These are phyloP conservation scores for Ichneumon xanthorius DNA, from an alignment of 2,888 invertebrate species.

Conservation along the genomic window DNA sequence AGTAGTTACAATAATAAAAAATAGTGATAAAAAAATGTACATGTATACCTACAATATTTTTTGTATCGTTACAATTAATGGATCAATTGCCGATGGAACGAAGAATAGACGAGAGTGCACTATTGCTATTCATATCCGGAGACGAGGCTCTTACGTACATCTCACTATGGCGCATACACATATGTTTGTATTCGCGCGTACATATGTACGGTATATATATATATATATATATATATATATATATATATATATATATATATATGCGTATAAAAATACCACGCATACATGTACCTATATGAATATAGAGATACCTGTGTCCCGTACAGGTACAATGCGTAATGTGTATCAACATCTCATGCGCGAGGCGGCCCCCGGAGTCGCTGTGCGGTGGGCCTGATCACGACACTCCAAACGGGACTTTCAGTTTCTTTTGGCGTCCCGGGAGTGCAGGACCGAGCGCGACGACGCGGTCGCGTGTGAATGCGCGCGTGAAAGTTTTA, in stretches of 20 bases:
- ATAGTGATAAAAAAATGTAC: too few relatives aligned
- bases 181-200: background rate
- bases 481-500: conserved; percentile 75
- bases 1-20: background rate
- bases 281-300: too few relatives aligned
- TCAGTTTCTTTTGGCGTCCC: conserved; percentile 83
- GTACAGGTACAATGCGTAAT: conserved; percentile 43
- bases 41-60: too few relatives aligned
- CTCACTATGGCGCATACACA: background rate
- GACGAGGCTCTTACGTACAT: background rate
- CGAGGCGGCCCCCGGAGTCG: conserved; percentile 46
- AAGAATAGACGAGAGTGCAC: background rate
- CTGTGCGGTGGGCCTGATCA: conserved; percentile 51
- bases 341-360: conserved; percentile 47
- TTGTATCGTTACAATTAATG: too few relatives aligned
- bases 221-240: too few relatives aligned
- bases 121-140: background rate
- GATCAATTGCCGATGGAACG: background rate
- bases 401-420: conserved; percentile 78
- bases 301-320: conserved; percentile 1
- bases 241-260: background rate
- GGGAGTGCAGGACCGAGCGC: conserved; percentile 78
- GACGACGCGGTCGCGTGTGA: conserved; percentile 67
- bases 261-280: too few relatives aligned
- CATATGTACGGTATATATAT: background rate